Base-by-base conservation (phyloP, 2,113 vertebrate species). In the Poeciliopsis turrubarensis region DNA sequence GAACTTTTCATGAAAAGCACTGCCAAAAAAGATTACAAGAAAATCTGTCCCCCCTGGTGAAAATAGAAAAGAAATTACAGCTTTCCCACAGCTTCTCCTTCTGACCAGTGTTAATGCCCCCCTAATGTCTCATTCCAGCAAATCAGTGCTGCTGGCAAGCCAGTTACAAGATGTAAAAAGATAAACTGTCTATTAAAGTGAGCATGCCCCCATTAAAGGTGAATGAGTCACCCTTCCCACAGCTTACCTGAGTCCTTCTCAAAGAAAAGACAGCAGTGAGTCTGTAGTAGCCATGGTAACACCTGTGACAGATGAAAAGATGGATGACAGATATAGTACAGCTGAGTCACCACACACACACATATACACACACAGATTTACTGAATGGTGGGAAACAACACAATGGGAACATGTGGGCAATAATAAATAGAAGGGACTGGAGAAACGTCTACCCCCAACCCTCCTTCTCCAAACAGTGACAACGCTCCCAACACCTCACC, bases 251-350 rank as follows among this genome's bases (percentile, higher is more conserved):
- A 65, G 83, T 93, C 89, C 87, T 90, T 93, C 88, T 94, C 93
- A 93, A 93, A 91, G 91, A 94, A 89, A 85, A 93, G 86, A 87
- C 93, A 94, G 91, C 92, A 94, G 79, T 92, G 93, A 93, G 91
- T 94, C 91, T 90, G 90, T 80, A 92, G 93, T 92, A 94, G 89
- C 93, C 93, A 94, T 94, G 93, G 93, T 78, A 94, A 94, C 93
- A 92, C 93, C 93, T 94, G 91, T 92, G 93, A 92, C 90, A 94
- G 78, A 94, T 89, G 87, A 87, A 92, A 87, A 93, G 81, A 92
- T 83, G 83, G 86, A 90, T 90, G 90, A 93, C 86, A 89, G 85
- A 89, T 88, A 91, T 80, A 84, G 89, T 91, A 91, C 85, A 84
- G 89, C 90, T 91, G 91, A 92, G 84, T 92, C 87, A 93, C 90